Conservation (phyloP, 2,888 invertebrate genomes). For the Apotomis capreana region DNA sequence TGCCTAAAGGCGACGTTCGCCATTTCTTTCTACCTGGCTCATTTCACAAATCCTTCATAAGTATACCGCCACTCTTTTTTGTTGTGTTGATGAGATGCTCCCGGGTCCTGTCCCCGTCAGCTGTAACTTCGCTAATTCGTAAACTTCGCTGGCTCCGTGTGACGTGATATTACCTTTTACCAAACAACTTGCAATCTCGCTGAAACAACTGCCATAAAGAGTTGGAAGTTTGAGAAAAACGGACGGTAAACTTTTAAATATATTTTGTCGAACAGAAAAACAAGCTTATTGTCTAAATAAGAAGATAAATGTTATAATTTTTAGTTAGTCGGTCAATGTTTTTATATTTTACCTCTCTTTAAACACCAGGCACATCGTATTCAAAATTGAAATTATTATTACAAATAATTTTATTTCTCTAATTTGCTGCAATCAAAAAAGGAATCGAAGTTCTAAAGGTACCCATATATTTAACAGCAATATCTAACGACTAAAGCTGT, state of each 20-base stretch:
- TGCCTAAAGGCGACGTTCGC: background rate
- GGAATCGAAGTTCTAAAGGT: no score
- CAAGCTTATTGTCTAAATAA: background rate
- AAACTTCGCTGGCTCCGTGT: constrained; percentile 34
- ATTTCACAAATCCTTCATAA: background rate
- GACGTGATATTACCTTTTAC: constrained; percentile 30
- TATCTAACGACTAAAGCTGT: no score
- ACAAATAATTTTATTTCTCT: background rate
- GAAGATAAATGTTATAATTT: no score
- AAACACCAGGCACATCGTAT: no score
- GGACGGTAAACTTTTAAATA: background rate
- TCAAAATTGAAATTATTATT: no score
- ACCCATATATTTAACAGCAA: no score
- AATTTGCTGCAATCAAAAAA: background rate
- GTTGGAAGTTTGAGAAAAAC: constrained; percentile 21
- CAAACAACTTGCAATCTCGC: constrained; percentile 26
- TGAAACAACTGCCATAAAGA: constrained; percentile 25
- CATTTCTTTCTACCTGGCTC: background rate
- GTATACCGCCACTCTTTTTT: constrained; percentile 10
- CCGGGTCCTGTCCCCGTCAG: constrained; percentile 28
- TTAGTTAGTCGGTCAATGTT: no score
- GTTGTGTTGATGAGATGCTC: constrained; percentile 21
- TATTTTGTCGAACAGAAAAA: background rate
- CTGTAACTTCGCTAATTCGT: constrained; percentile 39
- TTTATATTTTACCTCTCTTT: no score